Percentiles rank a stretch among this genome's conserved stretches.
Conservation (phyloP, 2,888 invertebrate genomes). For the Eupeodes luniger region DNA sequence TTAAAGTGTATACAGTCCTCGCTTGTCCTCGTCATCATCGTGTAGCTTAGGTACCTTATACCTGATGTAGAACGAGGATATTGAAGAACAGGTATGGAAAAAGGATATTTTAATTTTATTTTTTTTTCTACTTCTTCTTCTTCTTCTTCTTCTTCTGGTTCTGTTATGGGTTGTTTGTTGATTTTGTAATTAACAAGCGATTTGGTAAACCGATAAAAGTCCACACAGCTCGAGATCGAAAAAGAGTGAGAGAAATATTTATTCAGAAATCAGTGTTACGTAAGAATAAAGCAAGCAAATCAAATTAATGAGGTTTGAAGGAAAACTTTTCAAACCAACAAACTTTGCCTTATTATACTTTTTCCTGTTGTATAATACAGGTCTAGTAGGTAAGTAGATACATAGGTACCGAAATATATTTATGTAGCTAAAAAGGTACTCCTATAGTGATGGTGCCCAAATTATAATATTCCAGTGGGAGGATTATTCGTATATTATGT, state of each 20-base stretch:
- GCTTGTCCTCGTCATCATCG: too few relatives aligned
- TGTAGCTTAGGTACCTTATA: too few relatives aligned
- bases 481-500: slow-evolving; percentile 9
- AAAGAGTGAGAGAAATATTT: slow-evolving; percentile 14
- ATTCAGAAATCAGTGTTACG: slow-evolving; percentile 48
- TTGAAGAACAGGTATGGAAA: background rate
- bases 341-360: slow-evolving; percentile 22
- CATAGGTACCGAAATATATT: background rate
- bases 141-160: background rate
- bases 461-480: slow-evolving; percentile 31
- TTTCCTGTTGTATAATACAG: too few relatives aligned
- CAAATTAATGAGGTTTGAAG: slow-evolving; percentile 50
- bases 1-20: background rate
- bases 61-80: too few relatives aligned
- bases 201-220: slow-evolving; percentile 52
- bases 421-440: background rate
- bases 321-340: slow-evolving; percentile 38
- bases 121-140: background rate
- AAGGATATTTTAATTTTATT: background rate
- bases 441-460: background rate
- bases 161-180: slow-evolving; percentile 54
- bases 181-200: slow-evolving; percentile 64
- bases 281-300: slow-evolving; percentile 51
- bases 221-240: background rate
- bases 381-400: too few relatives aligned